Evolutionary conservation across 2,888 invertebrate genomes (phyloP), one percentile per base, ranked within the genome.

Genomic region (Volucella bombylans): DNA sequence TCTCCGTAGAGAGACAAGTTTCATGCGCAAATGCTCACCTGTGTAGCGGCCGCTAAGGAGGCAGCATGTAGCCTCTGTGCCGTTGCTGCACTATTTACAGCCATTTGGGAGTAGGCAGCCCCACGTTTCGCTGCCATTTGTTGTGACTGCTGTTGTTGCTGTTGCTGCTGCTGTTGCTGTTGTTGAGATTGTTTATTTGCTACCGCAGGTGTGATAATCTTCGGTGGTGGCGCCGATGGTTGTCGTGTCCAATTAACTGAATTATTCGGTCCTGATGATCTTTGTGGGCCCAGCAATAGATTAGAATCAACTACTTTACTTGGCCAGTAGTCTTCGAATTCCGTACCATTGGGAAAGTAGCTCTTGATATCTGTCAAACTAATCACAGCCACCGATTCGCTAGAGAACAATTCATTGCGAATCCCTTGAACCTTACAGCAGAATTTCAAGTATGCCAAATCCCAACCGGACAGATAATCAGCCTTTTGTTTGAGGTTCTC

Each of bases 401-500:
- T 96, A 18, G 97, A 96, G 92, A 97, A 97, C 80, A 97, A 92
- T 92, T 97, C 97, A 90, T 97, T 97, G 87, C 97, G 93, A 88
- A 97, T 97, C 67, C 97, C 97, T 92, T 97, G 97, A 87, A 98
- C 97, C 92, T 97, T 97, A 92, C 97, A 97, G 92, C 97, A 97
- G 91, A 98, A 97, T 92, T 97, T 97, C 87, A 98, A 93, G 91
- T 98, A 98, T 0, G 97, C 96, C 87, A 97, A 92, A 92, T 97
- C 97, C 98, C 97, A 98, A 81, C 97, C 97, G 89, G 96, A 96
- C 47, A 97, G 92, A 91, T 96, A 95, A 89, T 97, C 96, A 2
- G 97, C 96, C 90, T 97, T 96, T 85, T 95, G 94, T 90, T 96
- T 96, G 43, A 97, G 93, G 92, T 96, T 97, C 91, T 97, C 97